A percentile compares a stretch with the other conserved stretches of the same genome.
Evolutionary conservation across 2,797 vertebrate genomes (phyloP).

Genomic region (Alosa sapidissima): DNA sequence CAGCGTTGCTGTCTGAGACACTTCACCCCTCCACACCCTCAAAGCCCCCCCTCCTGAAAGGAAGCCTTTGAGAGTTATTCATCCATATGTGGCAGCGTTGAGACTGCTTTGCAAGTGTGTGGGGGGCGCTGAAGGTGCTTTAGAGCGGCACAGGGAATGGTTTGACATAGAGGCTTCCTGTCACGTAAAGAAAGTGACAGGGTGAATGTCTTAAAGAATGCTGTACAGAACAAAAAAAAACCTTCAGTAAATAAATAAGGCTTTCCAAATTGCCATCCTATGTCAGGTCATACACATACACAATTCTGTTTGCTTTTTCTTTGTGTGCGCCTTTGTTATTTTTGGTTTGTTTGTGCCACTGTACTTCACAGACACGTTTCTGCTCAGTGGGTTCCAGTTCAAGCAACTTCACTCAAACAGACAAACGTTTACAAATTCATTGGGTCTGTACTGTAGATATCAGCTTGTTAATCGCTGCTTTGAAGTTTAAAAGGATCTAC

Average conservation of each 20-base stretch:
- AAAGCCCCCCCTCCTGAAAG: background rate
- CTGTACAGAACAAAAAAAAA: background rate
- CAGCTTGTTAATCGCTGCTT: conserved; percentile 67
- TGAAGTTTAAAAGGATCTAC: conserved; percentile 71
- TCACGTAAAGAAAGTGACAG: background rate
- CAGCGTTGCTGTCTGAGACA: background rate
- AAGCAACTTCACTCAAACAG: conserved; percentile 35
- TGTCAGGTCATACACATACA: background rate
- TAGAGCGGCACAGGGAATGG: background rate
- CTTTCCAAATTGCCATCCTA: background rate
- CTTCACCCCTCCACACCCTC: background rate
- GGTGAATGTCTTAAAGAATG: background rate
- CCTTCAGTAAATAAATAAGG: background rate
- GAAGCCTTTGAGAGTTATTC: conserved; percentile 14
- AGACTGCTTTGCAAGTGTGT: background rate
- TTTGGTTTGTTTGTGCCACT: background rate
- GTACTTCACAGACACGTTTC: background rate
- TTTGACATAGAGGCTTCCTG: background rate
- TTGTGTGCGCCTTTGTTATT: background rate
- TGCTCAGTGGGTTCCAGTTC: background rate
- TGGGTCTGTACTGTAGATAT: conserved; percentile 52
- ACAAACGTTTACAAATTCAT: conserved; percentile 29
- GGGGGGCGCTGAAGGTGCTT: background rate
- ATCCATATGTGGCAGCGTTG: conserved; percentile 1
- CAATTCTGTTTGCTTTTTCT: background rate